These are phyloP conservation scores for Hermetia illucens DNA, from an alignment of 1,140 invertebrate species.

Conservation along the genomic window DNA sequence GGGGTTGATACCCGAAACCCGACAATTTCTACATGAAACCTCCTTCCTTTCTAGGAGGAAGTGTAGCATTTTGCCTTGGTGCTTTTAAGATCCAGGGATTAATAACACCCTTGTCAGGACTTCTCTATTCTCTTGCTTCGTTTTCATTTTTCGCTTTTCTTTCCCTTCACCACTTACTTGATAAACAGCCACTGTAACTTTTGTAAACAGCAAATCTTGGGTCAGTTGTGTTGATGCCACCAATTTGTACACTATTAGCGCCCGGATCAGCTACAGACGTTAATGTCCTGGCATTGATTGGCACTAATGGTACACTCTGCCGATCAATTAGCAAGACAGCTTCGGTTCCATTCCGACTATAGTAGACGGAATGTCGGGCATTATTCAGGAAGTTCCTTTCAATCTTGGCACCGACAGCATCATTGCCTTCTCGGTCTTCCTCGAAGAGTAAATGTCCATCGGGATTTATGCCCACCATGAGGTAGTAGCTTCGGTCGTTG, in stretches of 20 bases:
- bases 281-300: slow-evolving; percentile 47
- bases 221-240: slow-evolving; percentile 71
- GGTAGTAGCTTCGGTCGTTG: slow-evolving; percentile 68
- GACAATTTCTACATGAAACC: too few species aligned
- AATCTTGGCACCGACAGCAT: slow-evolving; percentile 51
- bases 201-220: slow-evolving; percentile 63
- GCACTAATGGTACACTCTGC: slow-evolving; percentile 50
- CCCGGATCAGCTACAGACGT: slow-evolving; percentile 47
- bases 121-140: too few species aligned
- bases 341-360: slow-evolving; percentile 54
- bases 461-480: slow-evolving; percentile 62
- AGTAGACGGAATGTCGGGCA: slow-evolving; percentile 73
- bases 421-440: slow-evolving; percentile 61
- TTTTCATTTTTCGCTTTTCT: slow-evolving; percentile 1
- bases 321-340: slow-evolving; percentile 60
- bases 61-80: too few species aligned
- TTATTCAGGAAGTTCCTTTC: slow-evolving; percentile 66
- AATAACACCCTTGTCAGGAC: too few species aligned
- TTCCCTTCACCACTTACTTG: slow-evolving; percentile 47
- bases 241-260: slow-evolving; percentile 67
- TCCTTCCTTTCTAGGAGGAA: too few species aligned
- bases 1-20: too few species aligned
- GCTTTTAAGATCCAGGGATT: too few species aligned
- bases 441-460: slow-evolving; percentile 72
- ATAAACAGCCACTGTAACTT: slow-evolving; percentile 76